Evolutionary conservation across 2,797 vertebrate genomes (phyloP).

Genomic region (Cyclopterus lumpus): DNA sequence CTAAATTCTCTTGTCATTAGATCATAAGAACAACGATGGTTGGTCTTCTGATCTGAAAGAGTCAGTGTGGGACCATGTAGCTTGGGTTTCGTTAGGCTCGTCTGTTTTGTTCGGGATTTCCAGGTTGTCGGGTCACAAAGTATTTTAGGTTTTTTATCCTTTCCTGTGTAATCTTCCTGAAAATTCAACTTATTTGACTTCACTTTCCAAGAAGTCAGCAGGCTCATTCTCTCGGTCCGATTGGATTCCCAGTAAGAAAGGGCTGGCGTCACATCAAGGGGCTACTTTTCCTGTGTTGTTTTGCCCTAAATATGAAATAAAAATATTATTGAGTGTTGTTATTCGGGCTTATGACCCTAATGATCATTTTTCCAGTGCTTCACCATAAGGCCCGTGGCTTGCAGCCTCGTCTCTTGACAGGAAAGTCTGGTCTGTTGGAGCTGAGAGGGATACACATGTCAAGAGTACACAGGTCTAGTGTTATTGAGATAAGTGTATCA

Average conservation of each 20-base stretch:
- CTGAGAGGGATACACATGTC: no score
- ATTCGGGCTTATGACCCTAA: not conserved
- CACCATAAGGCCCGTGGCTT: not conserved
- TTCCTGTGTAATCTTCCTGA: conserved; percentile 2
- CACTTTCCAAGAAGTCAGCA: not conserved
- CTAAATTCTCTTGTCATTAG: not conserved
- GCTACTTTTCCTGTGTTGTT: not conserved
- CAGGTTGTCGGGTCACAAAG: not conserved
- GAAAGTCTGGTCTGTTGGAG: conserved; percentile 19
- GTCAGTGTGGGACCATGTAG: not conserved
- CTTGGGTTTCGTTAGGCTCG: not conserved
- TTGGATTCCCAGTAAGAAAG: not conserved
- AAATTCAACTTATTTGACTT: conserved; percentile 1
- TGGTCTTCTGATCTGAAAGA: no score
- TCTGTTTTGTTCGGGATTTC: not conserved
- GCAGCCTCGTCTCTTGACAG: not conserved
- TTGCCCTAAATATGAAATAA: not conserved
- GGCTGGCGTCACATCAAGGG: conserved; percentile 20
- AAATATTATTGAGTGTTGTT: conserved; percentile 20
- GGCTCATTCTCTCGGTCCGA: not conserved
- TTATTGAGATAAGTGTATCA: no score
- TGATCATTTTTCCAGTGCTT: not conserved
- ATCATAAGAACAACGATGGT: no score
- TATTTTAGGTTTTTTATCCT: not conserved
- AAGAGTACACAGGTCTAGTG: no score